Evolutionary conservation across 2,888 invertebrate species (phyloP).

Genomic region (Agriopis marginaria): DNA sequence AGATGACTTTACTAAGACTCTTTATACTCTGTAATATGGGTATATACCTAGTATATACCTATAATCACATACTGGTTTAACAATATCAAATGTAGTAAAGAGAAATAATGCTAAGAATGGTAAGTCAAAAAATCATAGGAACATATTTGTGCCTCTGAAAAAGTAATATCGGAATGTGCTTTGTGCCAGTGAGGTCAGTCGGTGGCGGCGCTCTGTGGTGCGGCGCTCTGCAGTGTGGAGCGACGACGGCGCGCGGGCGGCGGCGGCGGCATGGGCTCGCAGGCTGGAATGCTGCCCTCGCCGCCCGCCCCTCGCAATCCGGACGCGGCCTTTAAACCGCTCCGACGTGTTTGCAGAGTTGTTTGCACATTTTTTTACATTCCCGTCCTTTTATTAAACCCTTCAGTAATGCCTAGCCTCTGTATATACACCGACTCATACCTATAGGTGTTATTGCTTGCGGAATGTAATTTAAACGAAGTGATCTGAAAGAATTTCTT

Average conservation of each 20-base stretch:
- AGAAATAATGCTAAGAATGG: not conserved
- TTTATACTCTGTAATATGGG: not conserved
- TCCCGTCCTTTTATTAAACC: conserved; percentile 80
- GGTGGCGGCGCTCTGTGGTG: conserved; percentile 45
- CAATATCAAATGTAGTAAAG: not conserved
- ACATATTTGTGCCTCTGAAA: conserved; percentile 5
- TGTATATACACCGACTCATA: conserved; percentile 38
- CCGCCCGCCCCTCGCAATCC: conserved; percentile 81
- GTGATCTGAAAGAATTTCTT: conserved; percentile 37
- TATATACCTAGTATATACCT: not conserved
- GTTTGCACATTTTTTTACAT: conserved; percentile 86
- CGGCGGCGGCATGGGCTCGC: conserved; percentile 61
- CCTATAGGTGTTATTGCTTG: conserved; percentile 37
- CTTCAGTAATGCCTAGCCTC: conserved; percentile 62
- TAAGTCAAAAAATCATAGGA: not conserved
- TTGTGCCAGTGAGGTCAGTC: conserved; percentile 11
- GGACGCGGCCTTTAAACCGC: conserved; percentile 85
- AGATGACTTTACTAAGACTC: not conserved
- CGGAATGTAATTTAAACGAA: conserved; percentile 44
- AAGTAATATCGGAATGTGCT: conserved; percentile 17
- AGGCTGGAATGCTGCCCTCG: conserved; percentile 78
- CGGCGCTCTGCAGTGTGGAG: conserved; percentile 50
- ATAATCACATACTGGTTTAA: not conserved
- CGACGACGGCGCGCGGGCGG: conserved; percentile 65
- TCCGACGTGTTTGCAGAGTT: conserved; percentile 84